Conservation (phyloP, 2,888 invertebrate species). For the Pedicia rivosa region DNA sequence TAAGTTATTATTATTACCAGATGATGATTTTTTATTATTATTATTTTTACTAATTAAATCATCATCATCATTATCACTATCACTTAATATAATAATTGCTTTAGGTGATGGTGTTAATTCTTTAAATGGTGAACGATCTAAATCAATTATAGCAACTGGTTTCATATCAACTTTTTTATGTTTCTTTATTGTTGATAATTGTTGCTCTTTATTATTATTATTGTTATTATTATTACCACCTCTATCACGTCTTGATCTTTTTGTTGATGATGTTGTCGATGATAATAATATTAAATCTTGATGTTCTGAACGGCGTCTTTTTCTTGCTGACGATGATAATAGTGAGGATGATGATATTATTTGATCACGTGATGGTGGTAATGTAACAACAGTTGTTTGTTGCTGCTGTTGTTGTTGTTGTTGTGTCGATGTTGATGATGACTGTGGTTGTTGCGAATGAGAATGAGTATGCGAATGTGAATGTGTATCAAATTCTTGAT, state of each 20-base stretch:
- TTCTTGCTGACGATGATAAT: constrained; percentile 15
- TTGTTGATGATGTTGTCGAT: too few relatives aligned
- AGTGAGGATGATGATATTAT: constrained; percentile 15
- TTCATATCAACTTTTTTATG: constrained; percentile 38
- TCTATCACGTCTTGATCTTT: background rate
- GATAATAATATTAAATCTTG: too few relatives aligned
- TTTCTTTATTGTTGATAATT: constrained; percentile 20
- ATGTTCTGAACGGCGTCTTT: too few relatives aligned
- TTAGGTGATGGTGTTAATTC: constrained; percentile 66
- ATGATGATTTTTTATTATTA: background rate
- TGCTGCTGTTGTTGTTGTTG: constrained; percentile 21
- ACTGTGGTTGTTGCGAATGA: background rate
- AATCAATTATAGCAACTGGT: constrained; percentile 72
- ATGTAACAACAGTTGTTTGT: constrained; percentile 29
- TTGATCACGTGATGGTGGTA: constrained; percentile 26
- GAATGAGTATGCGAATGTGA: constrained; percentile 21
- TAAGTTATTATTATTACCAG: background rate
- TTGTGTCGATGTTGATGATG: constrained; percentile 20
- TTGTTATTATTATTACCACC: constrained; percentile 17
- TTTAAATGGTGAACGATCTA: constrained; percentile 71
- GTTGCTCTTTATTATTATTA: too few relatives aligned
- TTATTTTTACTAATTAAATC: too few relatives aligned
- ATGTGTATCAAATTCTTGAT: constrained; percentile 18
- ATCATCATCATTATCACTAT: constrained; percentile 45
- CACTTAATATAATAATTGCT: constrained; percentile 68